Percentiles rank a stretch among this genome's conserved stretches.
These are phyloP conservation scores for Schmidtea mediterranea DNA, from an alignment of 1,140 invertebrate genomes.

Conservation along the genomic window DNA sequence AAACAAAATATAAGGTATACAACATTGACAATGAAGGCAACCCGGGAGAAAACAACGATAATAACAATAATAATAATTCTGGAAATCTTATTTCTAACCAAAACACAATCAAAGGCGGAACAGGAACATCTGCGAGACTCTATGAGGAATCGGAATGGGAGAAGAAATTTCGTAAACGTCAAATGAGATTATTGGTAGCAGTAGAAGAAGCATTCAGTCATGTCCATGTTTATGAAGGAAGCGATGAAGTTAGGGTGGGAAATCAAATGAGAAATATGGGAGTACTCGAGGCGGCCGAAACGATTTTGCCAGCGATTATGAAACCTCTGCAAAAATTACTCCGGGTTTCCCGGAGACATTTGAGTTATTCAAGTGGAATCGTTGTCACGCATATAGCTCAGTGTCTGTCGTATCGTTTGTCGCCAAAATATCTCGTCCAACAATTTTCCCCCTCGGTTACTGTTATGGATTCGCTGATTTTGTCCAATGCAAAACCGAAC, in stretches of 20 bases:
- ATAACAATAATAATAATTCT: too few species aligned
- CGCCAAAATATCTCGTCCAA: slow-evolving; percentile 68
- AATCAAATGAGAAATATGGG: slow-evolving; percentile 14
- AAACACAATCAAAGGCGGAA: too few species aligned
- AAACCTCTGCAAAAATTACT: slow-evolving; percentile 80
- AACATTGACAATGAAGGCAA: too few species aligned
- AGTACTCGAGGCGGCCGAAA: slow-evolving; percentile 73
- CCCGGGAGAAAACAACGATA: too few species aligned
- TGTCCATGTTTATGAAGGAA: slow-evolving; percentile 37
- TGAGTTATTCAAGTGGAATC: slow-evolving; percentile 65
- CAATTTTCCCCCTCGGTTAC: slow-evolving; percentile 30
- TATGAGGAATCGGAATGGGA: slow-evolving; percentile 93
- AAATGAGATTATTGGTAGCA: slow-evolving; percentile 57
- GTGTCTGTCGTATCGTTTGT: slow-evolving; percentile 66
- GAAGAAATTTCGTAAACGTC: slow-evolving; percentile 57
- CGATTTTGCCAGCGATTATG: slow-evolving; percentile 79
- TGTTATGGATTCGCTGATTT: slow-evolving; percentile 27
- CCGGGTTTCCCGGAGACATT: slow-evolving; percentile 70
- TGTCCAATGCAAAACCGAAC: slow-evolving; percentile 9
- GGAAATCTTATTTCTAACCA: too few species aligned
- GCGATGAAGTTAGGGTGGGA: background rate
- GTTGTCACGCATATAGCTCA: slow-evolving; percentile 56
- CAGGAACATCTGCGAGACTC: slow-evolving; percentile 33
- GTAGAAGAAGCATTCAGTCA: slow-evolving; percentile 89
- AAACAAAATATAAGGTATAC: too few species aligned